Evolutionary conservation across 1,140 invertebrate species (phyloP).

Genomic region (Drosophila nebulosa): DNA sequence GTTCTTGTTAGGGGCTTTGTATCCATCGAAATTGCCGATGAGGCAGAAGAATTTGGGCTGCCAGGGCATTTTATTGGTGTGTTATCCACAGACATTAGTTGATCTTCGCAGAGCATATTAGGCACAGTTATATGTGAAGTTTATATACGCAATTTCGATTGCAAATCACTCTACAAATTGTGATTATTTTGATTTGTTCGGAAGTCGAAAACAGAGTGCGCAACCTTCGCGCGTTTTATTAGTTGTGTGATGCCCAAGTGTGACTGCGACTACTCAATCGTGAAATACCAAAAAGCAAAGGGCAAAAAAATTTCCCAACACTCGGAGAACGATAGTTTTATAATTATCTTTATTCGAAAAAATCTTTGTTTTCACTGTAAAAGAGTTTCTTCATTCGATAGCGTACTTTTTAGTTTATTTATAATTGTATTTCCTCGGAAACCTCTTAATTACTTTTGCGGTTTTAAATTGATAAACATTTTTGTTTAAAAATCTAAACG

Average conservation of each 20-base stretch:
- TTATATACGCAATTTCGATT: not conserved
- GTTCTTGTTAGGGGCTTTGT: slow-evolving; percentile 46
- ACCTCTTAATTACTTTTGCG: too few species aligned
- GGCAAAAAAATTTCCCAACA: too few species aligned
- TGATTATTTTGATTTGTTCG: not conserved
- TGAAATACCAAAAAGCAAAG: too few species aligned
- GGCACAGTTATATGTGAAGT: not conserved
- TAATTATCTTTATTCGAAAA: too few species aligned
- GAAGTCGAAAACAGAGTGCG: not conserved
- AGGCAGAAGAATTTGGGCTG: slow-evolving; percentile 57
- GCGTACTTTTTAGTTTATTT: too few species aligned
- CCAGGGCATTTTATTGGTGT: slow-evolving; percentile 43
- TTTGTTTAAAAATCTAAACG: too few species aligned
- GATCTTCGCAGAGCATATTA: slow-evolving; percentile 58
- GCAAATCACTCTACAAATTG: not conserved
- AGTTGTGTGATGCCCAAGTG: slow-evolving; percentile 22
- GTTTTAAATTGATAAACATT: too few species aligned
- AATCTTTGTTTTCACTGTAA: too few species aligned
- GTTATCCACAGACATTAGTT: slow-evolving; percentile 54
- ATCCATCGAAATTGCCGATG: slow-evolving; percentile 58
- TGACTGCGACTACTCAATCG: too few species aligned
- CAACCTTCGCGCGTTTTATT: slow-evolving; percentile 47
- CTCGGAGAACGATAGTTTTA: too few species aligned
- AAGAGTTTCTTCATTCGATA: too few species aligned
- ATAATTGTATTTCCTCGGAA: too few species aligned